These are phyloP conservation scores for Drosophila melanica DNA, from an alignment of 1,140 invertebrate species.

Conservation along the genomic window DNA sequence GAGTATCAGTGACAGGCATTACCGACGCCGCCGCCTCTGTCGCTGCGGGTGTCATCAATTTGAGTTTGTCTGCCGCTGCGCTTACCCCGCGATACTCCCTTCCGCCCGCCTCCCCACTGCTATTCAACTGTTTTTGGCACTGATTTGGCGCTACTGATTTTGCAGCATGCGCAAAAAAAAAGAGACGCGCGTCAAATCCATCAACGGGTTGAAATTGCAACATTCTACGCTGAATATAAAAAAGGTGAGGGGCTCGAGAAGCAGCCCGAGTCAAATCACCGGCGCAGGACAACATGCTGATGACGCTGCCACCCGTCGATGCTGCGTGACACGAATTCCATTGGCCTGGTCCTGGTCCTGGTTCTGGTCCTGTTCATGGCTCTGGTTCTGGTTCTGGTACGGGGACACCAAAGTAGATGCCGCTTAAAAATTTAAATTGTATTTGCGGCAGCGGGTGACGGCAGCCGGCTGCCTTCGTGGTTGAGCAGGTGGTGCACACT, in stretches of 20 bases:
- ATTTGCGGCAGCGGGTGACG: slow-evolving; percentile 61
- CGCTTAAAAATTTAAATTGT: slow-evolving; percentile 83
- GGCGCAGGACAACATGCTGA: slow-evolving; percentile 69
- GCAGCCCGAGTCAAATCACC: slow-evolving; percentile 32
- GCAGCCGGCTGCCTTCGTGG: slow-evolving; percentile 21
- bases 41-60: slow-evolving; percentile 79
- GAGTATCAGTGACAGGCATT: slow-evolving; percentile 64
- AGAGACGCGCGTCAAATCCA: slow-evolving; percentile 70
- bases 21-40: slow-evolving; percentile 3
- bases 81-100: neutral
- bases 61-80: slow-evolving; percentile 53
- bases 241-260: slow-evolving; percentile 1
- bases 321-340: slow-evolving; percentile 76
- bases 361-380: neutral
- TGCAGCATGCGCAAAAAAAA: slow-evolving; percentile 27
- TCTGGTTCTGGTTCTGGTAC: neutral
- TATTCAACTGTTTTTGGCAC: slow-evolving; percentile 48
- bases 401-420: slow-evolving; percentile 67
- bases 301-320: slow-evolving; percentile 70
- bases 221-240: slow-evolving; percentile 60
- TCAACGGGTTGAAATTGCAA: slow-evolving; percentile 81
- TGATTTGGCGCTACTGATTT: slow-evolving; percentile 62
- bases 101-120: neutral
- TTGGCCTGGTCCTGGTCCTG: neutral
- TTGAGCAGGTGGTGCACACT: slow-evolving; percentile 70